Base-by-base conservation (phyloP, 2,888 invertebrate genomes). In the Dasysyrphus albostriatus region DNA sequence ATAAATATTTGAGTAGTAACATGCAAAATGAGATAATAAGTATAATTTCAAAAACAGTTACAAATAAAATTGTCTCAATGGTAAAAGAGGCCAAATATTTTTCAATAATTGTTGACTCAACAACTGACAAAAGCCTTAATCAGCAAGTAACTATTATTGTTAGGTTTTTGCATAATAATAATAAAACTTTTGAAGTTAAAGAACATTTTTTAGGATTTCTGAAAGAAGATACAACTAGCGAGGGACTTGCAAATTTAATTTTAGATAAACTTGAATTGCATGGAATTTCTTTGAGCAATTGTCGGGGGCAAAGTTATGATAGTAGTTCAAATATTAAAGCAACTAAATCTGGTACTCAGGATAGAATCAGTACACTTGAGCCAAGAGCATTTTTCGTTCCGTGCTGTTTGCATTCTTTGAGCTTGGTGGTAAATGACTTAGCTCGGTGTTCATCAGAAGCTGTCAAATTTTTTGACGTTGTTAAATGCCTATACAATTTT, bases 31-130 rank as follows among this genome's bases (percentile, higher is more conserved):
- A 70, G 32, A 54, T 75, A 19, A 76, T 80, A 39, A 16, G 16
- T 44, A 49, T 72, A 24, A 63, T 74, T 54, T 44, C 83, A 6
- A 69, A 19, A 51, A 69, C 63, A 5, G 47, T 79, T 56, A 56
- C n/a, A 61, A 75, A 65, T 29, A 74, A 83, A 75, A 79, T 79
- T 19, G 51, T 56, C 7, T 70, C 47, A 42, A 74, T 75, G 69
- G 16, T 77, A 29, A 83, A 75, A 58, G 69, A 58, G n/a, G 69
- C 72, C 5, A 83, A 73, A 54, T 79, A 78, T 74, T 79, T 56
- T 74, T 78, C 72, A 29, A 72, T 83, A 37, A 83, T 78, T 73
- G 61, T 78, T 59, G 61, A 72, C 72, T 78, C 72, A 16, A 82
- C 76, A 63, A 51, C 70, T 14, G 70, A 82, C 44, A 56, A 67